Evolutionary conservation across 2,888 invertebrate species (phyloP).

Genomic region (Athripsodes cinereus): DNA sequence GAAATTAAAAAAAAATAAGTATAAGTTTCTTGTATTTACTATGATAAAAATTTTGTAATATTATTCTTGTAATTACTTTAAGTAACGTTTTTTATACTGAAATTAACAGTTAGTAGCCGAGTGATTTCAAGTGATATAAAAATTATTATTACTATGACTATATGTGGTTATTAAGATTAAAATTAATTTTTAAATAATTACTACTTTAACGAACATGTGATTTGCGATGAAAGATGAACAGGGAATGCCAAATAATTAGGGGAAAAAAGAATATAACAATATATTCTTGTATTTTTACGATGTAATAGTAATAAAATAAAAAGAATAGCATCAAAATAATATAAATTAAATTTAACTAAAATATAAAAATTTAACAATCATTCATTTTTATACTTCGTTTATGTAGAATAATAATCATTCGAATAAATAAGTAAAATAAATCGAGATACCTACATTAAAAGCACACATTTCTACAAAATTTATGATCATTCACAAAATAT

Average conservation of each 20-base stretch:
- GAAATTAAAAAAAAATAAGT: neutral
- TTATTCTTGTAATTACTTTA: conserved; percentile 18
- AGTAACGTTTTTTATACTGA: conserved; percentile 21
- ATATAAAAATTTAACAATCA: too few species aligned
- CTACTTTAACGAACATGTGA: neutral
- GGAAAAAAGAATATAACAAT: neutral
- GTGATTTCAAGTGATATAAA: conserved; percentile 28
- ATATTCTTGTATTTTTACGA: neutral
- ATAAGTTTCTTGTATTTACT: conserved; percentile 1
- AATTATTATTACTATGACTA: conserved; percentile 1
- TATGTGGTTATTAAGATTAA: conserved; percentile 12
- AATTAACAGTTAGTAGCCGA: conserved; percentile 24
- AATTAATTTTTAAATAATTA: conserved; percentile 17
- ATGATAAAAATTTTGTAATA: conserved; percentile 20
- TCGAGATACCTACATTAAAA: too few species aligned
- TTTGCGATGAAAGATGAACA: conserved; percentile 7
- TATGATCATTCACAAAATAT: too few species aligned
- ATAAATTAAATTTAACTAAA: too few species aligned
- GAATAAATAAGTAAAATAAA: too few species aligned
- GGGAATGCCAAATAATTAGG: conserved; percentile 26
- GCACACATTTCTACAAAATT: too few species aligned
- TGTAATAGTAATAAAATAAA: too few species aligned
- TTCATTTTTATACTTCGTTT: too few species aligned
- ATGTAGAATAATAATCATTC: too few species aligned
- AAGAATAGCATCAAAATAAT: too few species aligned